Conservation (phyloP, 2,888 invertebrate genomes). For the Caenorhabditis afra region DNA sequence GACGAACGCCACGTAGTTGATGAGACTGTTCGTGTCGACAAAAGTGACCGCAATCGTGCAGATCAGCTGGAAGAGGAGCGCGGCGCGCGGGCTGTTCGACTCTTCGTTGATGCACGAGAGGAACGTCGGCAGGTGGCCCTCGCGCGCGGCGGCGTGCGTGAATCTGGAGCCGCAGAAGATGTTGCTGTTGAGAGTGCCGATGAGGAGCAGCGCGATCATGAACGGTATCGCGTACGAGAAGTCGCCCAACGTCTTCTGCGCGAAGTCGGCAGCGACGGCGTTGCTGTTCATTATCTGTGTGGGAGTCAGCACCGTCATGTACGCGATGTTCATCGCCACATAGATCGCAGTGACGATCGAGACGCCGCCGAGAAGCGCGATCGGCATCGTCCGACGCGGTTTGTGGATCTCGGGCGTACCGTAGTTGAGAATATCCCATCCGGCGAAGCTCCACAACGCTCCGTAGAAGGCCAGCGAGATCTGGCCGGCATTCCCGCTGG, state of each 20-base stretch:
- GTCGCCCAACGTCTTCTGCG: conserved; percentile 65
- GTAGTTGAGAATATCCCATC: conserved; percentile 77
- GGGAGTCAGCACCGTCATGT: conserved; percentile 70
- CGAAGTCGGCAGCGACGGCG: conserved; percentile 72
- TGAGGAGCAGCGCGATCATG: conserved; percentile 71
- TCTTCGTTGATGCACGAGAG: conserved; percentile 65
- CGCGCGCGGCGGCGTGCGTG: conserved; percentile 71
- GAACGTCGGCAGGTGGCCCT: conserved; percentile 70
- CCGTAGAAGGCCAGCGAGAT: conserved; percentile 69
- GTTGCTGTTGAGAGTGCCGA: conserved; percentile 74
- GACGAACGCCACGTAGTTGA: conserved; percentile 74
- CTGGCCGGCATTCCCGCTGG: conserved; percentile 58
- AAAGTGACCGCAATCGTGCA: conserved; percentile 67
- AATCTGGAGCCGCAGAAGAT: conserved; percentile 73
- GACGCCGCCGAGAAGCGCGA: conserved; percentile 70
- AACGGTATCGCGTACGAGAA: conserved; percentile 72
- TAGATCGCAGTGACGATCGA: conserved; percentile 64
- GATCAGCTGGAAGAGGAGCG: conserved; percentile 68
- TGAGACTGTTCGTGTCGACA: conserved; percentile 65
- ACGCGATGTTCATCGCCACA: conserved; percentile 70
- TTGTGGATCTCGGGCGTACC: conserved; percentile 75
- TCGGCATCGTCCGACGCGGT: conserved; percentile 73
- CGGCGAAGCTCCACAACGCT: conserved; percentile 70
- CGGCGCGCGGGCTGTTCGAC: conserved; percentile 68
- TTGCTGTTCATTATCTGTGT: conserved; percentile 66